Base-by-base conservation (phyloP, 2,888 invertebrate genomes). In the Calameuta filiformis region DNA sequence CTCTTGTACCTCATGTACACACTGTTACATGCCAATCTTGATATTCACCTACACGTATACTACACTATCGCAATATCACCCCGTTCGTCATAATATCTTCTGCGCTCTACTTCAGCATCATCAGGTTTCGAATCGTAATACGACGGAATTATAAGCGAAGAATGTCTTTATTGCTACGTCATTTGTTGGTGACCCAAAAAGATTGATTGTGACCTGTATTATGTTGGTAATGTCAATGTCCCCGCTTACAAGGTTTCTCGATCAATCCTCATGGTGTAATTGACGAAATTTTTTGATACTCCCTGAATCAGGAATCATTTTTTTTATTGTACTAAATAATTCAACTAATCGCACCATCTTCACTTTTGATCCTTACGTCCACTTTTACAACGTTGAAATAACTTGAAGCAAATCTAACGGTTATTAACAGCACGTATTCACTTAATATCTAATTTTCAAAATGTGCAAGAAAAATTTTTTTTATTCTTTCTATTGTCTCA, bases 171-270 rank as follows among this genome's bases (percentile, higher is more conserved):
- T 23, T 56, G 56, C 23, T 56, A 56, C 23, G 23, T 56, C 56
- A 9, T 56, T 56, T 56, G 23, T 56, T 31, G 31, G 34, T 34
- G 31, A 15, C 71, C 71, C 31, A 31, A 31, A 71, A 33, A 71
- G 23, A 23, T 56, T 23, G 15, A 56, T 56, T 31, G 71, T 71
- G 71, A 12, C 33, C 31, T 71, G 71, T 71, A 71, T 71, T 71
- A 71, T 33, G 71, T 71, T 71, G 31, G 71, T 71, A 71, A 56
- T 56, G 56, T 56, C 56, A 56, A 56, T 56, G 56, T 56, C 2
- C 56, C 56, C 56, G 56, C 56, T 71, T 71, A 71, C 71, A 31
- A 23, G 71, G 71, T 71, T 34, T 71, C 71, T 71, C 71, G 33
- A 71, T 71, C 71, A 71, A 71, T 71, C 31, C 31, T 71, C 71